Evolutionary conservation across 2,888 invertebrate genomes (phyloP), one percentile per base, ranked within the genome.

Genomic region (Diadromus collaris): DNA sequence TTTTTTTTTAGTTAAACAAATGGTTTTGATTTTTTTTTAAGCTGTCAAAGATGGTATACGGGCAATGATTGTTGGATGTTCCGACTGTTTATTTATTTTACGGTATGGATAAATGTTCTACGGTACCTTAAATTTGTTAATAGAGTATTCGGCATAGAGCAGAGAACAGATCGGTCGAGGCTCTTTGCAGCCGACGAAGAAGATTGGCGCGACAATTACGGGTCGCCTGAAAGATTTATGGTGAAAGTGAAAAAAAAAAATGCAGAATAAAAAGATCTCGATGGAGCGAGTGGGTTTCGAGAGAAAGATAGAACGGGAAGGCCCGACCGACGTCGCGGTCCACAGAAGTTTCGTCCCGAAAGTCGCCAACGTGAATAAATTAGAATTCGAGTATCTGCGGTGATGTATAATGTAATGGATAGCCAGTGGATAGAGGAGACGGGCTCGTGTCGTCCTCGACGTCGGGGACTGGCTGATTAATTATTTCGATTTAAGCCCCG

Each of bases 391-490:
- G 86, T 89, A 88, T 89, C 84, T 85, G 85, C 85, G 84, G 86
- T 87, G 87, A 89, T 89, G 87, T 89, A 89, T 90, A 89, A 89
- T 89, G 89, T 89, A 90, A 89, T 87, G 87, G 89, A 90, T 88
- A 87, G 83, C 85, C 78, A n/a, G 65, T 78, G 80, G 79, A 82
- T 76, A 67, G 73, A 70, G 76, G 48, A 63, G 70, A 60, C 44
- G 19, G 54, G n/a, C 38, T 56, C 65, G 71, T 71, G 29, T 24
- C 21, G 19, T 21, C 41, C 34, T 29, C 83, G 85, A 79, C 86
- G 83, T 83, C 67, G 78, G 76, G 82, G 83, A 16, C 82, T 83
- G 72, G 82, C 83, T 89, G 89, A 90, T 90, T 89, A 90, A 90
- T 90, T 90, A 90, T 90, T 90, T 88, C 86, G 85, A 84, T 88